phyloP scores from a whole-genome alignment of 37 sponge, comb jelly and placozoan species.

The Agelas oroides region DNA sequence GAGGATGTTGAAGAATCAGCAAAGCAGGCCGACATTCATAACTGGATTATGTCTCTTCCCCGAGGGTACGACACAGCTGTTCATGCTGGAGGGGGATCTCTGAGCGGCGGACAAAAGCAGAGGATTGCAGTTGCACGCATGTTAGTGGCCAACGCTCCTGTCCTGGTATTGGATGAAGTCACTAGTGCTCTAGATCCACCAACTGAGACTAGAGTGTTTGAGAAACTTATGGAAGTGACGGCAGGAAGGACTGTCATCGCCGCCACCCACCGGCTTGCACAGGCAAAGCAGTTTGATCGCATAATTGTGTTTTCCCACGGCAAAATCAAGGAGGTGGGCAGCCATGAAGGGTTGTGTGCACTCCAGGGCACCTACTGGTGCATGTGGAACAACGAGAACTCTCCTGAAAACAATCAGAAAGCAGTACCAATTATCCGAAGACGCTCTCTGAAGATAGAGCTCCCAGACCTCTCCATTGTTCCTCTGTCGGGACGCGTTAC shows the following conservation, averaged over 20 bases:
- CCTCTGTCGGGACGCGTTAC: background rate
- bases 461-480: background rate
- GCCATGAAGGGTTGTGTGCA: constrained; percentile 59
- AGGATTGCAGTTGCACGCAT: constrained; percentile 65
- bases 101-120: constrained; percentile 70
- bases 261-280: constrained; percentile 51
- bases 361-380: constrained; percentile 49
- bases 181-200: constrained; percentile 65
- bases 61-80: constrained; percentile 62
- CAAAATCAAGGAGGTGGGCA: constrained; percentile 54
- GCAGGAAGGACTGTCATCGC: constrained; percentile 56
- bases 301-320: constrained; percentile 69
- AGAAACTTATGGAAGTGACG: constrained; percentile 52
- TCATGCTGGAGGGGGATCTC: constrained; percentile 14
- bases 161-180: constrained; percentile 66
- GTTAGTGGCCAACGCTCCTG: constrained; percentile 43
- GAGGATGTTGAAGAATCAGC: constrained; percentile 52
- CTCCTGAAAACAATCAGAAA: background rate
- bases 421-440: constrained; percentile 7
- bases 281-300: constrained; percentile 52
- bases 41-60: constrained; percentile 54
- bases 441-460: background rate
- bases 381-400: constrained; percentile 3
- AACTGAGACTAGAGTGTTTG: constrained; percentile 39
- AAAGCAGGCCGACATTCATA: constrained; percentile 42